These are phyloP conservation scores for Pherbina coryleti DNA, from an alignment of 2,888 invertebrate species.

Conservation along the genomic window DNA sequence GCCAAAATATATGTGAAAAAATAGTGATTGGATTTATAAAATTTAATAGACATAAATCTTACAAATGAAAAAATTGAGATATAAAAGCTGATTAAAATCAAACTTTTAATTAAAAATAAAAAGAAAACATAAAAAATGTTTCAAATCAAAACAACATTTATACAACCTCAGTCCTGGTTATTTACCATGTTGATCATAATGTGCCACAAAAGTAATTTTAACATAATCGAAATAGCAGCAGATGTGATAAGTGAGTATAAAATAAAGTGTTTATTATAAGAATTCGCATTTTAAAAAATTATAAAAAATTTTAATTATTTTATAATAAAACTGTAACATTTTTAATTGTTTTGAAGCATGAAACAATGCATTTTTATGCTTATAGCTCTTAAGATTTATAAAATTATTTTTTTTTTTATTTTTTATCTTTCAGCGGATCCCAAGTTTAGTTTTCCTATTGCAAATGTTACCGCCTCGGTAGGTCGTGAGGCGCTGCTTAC, in stretches of 20 bases:
- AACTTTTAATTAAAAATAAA: not conserved
- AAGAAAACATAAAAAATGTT: constrained; percentile 38
- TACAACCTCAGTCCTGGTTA: constrained; percentile 49
- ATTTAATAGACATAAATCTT: not conserved
- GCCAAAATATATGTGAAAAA: too few species aligned
- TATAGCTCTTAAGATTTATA: not conserved
- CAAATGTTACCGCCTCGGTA: constrained; percentile 78
- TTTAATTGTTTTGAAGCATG: too few species aligned
- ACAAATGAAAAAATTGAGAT: not conserved
- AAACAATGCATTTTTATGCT: not conserved
- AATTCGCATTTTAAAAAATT: not conserved
- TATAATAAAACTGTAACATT: too few species aligned
- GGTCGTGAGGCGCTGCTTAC: constrained; percentile 78
- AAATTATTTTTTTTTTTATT: not conserved
- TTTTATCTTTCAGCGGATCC: constrained; percentile 75
- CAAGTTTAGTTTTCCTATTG: constrained; percentile 76
- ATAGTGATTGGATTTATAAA: not conserved
- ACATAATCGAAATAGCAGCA: constrained; percentile 61
- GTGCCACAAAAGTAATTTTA: constrained; percentile 61
- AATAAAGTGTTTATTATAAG: not conserved
- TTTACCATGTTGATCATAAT: constrained; percentile 57
- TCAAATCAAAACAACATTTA: constrained; percentile 38
- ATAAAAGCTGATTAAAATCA: not conserved
- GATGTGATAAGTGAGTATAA: constrained; percentile 64
- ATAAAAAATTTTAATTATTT: not conserved